phyloP scores from a whole-genome alignment of 2,888 invertebrate genomes.

The Antheraea assamensis region DNA sequence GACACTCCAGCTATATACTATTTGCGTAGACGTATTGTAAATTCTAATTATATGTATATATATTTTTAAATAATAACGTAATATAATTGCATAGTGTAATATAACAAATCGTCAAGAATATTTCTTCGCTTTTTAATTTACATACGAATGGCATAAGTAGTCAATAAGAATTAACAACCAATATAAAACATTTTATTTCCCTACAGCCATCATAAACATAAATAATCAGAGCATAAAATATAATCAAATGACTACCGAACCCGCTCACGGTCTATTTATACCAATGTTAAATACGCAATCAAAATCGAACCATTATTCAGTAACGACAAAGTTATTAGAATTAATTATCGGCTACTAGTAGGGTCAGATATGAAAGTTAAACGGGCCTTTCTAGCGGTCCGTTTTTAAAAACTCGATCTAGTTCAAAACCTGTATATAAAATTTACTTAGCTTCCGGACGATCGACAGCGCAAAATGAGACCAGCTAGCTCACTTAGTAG shows the following conservation, averaged over 20 bases:
- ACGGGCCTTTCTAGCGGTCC: background rate
- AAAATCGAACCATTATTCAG: slow-evolving; percentile 6
- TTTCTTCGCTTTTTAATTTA: background rate
- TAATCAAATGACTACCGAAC: slow-evolving; percentile 10
- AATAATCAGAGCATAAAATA: slow-evolving; percentile 16
- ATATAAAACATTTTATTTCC: background rate
- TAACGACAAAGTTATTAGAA: slow-evolving; percentile 11
- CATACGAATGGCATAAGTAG: background rate
- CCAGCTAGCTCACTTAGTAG: background rate
- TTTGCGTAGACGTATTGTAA: too few relatives aligned
- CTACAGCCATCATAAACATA: background rate
- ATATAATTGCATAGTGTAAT: background rate
- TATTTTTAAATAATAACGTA: background rate
- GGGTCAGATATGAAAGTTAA: slow-evolving; percentile 4
- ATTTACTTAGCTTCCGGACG: background rate
- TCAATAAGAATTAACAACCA: background rate
- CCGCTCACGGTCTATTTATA: background rate
- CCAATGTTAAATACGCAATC: slow-evolving; percentile 10
- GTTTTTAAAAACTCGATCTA: slow-evolving; percentile 10
- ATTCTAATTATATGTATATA: too few relatives aligned
- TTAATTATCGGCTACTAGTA: slow-evolving; percentile 8
- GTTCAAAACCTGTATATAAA: slow-evolving; percentile 11
- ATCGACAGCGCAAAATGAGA: background rate
- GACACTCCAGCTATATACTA: too few relatives aligned
- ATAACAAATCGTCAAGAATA: background rate